Percentiles rank a stretch among this genome's conserved stretches.
Evolutionary conservation across 2,888 invertebrate genomes (phyloP).

Genomic region (Diabrotica balteata): DNA sequence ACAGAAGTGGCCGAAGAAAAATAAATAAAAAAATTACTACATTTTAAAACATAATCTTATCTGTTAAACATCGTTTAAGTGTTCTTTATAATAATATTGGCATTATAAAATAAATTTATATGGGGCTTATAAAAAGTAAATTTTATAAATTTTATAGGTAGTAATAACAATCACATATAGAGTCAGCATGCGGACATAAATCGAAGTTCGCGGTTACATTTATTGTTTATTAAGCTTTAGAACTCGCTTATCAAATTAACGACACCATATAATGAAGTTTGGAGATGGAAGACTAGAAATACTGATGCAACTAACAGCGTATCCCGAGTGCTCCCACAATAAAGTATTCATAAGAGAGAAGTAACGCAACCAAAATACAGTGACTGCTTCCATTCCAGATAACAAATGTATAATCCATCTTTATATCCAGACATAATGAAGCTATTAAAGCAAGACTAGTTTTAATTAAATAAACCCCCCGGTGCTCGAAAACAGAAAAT

Average conservation of each 20-base stretch:
- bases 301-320: constrained; percentile 2
- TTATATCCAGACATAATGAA: constrained; percentile 33
- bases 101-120: too few relatives aligned
- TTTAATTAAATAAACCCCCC: constrained; percentile 33
- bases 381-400: constrained; percentile 28
- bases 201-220: too few relatives aligned
- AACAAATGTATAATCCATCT: constrained; percentile 32
- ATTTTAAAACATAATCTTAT: too few relatives aligned
- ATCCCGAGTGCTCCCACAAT: constrained; percentile 21
- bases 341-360: constrained; percentile 27
- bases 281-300: constrained; percentile 12
- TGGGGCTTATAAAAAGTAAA: too few relatives aligned
- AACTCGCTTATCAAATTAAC: constrained; percentile 21
- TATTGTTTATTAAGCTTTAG: not conserved
- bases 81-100: too few relatives aligned
- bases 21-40: too few relatives aligned
- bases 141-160: too few relatives aligned
- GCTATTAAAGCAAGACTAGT: constrained; percentile 33
- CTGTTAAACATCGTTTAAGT: too few relatives aligned
- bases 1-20: too few relatives aligned
- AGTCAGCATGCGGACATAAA: too few relatives aligned
- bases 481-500: constrained; percentile 29
- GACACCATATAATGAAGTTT: constrained; percentile 20
- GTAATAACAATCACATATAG: too few relatives aligned
- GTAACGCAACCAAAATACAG: constrained; percentile 26